These are phyloP conservation scores for Chrysina gloriosa DNA, from an alignment of 2,888 invertebrate genomes.

Conservation along the genomic window DNA sequence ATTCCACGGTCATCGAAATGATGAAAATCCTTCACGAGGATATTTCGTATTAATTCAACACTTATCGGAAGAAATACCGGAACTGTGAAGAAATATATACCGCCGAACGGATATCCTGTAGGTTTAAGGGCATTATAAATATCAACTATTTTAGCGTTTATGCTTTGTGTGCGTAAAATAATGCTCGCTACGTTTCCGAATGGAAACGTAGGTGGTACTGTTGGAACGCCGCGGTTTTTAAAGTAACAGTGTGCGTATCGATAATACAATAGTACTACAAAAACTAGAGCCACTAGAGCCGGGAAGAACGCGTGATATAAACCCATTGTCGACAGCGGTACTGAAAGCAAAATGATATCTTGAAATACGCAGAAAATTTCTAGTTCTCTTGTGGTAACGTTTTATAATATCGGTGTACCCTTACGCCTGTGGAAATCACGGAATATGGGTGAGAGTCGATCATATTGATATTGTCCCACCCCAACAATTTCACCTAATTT, in stretches of 20 bases:
- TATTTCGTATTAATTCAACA: constrained; percentile 70
- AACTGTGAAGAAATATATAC: constrained; percentile 72
- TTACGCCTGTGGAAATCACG: neutral
- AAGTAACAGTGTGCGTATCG: constrained; percentile 69
- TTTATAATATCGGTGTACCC: constrained; percentile 1
- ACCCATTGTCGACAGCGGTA: constrained; percentile 16
- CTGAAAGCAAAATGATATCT: constrained; percentile 6
- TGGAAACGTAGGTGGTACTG: constrained; percentile 71
- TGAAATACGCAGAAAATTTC: neutral
- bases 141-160: constrained; percentile 73
- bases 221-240: constrained; percentile 69
- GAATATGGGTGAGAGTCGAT: constrained; percentile 5
- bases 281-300: neutral
- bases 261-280: constrained; percentile 24
- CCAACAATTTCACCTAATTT: constrained; percentile 22
- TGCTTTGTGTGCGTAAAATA: constrained; percentile 68
- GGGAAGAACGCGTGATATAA: constrained; percentile 8
- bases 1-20: constrained; percentile 75
- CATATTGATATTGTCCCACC: neutral
- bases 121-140: constrained; percentile 67
- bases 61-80: constrained; percentile 74
- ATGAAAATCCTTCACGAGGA: constrained; percentile 72
- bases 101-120: constrained; percentile 64
- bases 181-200: constrained; percentile 73
- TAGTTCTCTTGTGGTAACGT: neutral